phyloP scores from a whole-genome alignment of 2,888 invertebrate genomes.

The Polymixis lichenea region DNA sequence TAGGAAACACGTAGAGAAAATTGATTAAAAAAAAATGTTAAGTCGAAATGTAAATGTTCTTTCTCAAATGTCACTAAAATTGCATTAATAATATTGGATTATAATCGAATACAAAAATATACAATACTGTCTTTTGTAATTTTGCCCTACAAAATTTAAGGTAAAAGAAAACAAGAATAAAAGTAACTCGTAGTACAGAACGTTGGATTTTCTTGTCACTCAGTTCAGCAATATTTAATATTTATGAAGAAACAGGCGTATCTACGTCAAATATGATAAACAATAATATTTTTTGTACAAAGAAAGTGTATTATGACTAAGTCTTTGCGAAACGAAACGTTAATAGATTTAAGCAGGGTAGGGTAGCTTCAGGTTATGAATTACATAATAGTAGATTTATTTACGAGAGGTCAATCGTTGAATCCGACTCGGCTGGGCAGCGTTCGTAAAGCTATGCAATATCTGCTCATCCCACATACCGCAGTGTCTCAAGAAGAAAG shows the following conservation, averaged over 20 bases:
- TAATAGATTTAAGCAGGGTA: neutral
- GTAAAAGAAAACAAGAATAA: neutral
- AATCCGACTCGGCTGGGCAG: too few relatives aligned
- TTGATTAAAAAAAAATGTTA: too few relatives aligned
- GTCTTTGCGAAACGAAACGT: neutral
- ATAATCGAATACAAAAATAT: neutral
- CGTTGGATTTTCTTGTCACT: slow-evolving; percentile 43
- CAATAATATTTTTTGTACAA: slow-evolving; percentile 10
- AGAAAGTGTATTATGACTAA: slow-evolving; percentile 15
- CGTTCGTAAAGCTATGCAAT: too few relatives aligned
- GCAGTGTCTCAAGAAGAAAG: too few relatives aligned
- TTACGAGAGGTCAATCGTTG: too few relatives aligned
- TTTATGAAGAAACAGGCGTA: slow-evolving; percentile 39
- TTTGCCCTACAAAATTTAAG: neutral
- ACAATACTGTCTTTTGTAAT: neutral
- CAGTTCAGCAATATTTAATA: slow-evolving; percentile 40
- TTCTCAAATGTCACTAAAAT: neutral
- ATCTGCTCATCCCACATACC: too few relatives aligned
- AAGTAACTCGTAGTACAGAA: neutral
- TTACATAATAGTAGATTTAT: neutral
- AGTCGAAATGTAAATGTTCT: neutral
- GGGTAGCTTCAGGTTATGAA: neutral
- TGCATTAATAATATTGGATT: neutral
- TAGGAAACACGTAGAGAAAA: neutral
- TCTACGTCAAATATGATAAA: slow-evolving; percentile 38